Percentiles rank a stretch among this genome's conserved stretches.
phyloP scores from a whole-genome alignment of 2,888 invertebrate species.

The Pristionchus fissidentatus region DNA sequence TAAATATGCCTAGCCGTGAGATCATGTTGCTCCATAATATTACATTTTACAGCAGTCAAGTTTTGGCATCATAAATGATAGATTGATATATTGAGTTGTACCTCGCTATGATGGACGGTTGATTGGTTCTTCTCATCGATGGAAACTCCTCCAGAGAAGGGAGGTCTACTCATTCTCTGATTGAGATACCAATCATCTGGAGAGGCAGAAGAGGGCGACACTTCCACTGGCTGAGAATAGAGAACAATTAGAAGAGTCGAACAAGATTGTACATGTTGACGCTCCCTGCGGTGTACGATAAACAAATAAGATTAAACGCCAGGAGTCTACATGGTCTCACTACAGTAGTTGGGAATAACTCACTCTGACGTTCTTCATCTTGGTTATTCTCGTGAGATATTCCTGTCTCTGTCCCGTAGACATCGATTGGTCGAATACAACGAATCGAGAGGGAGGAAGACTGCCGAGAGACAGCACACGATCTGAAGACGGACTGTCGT shows the following conservation, averaged over 20 bases:
- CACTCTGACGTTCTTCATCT: slow-evolving; percentile 3
- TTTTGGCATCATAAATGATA: not conserved
- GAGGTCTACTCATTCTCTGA: not conserved
- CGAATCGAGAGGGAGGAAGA: slow-evolving; percentile 39
- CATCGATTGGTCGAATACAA: slow-evolving; percentile 19
- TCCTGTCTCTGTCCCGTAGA: not conserved
- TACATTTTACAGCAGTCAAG: not conserved
- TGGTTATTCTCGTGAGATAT: not conserved
- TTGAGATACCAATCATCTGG: slow-evolving; percentile 41
- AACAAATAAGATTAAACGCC: too few species aligned
- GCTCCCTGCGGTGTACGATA: too few species aligned
- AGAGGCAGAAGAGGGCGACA: not conserved
- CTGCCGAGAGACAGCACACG: not conserved
- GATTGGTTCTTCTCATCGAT: not conserved
- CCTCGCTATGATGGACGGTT: slow-evolving; percentile 17
- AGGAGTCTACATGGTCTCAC: too few species aligned
- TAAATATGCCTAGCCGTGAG: too few species aligned
- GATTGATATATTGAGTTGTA: not conserved
- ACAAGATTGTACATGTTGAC: not conserved
- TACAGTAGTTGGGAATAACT: too few species aligned
- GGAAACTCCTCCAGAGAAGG: not conserved
- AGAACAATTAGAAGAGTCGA: not conserved
- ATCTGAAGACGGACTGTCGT: not conserved
- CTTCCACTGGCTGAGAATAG: not conserved
- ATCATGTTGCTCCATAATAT: not conserved